Percentiles rank a stretch among this genome's conserved stretches.
Conservation (phyloP, 1,140 invertebrate genomes). For the Drusus annulatus region DNA sequence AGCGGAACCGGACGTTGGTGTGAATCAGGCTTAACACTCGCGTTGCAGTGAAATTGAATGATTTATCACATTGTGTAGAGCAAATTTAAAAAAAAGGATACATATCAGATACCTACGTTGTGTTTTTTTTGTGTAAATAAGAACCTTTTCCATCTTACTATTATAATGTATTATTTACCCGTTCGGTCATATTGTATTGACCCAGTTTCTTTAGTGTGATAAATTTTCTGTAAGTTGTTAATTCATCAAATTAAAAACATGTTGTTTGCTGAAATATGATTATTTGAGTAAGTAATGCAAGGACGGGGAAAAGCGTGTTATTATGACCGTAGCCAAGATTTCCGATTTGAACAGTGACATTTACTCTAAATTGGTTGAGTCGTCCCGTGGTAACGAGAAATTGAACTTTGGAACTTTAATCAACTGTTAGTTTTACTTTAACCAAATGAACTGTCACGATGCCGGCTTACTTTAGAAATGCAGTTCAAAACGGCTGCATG, state of each 20-base stretch:
- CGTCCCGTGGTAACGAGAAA: not conserved
- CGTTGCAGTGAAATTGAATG: too few species aligned
- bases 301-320: not conserved
- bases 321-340: not conserved
- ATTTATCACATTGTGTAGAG: too few species aligned
- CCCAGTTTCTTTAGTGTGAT: not conserved
- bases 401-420: conserved; percentile 11
- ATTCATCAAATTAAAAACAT: not conserved
- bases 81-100: too few species aligned
- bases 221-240: not conserved
- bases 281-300: too few species aligned
- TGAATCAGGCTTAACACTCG: too few species aligned
- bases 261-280: not conserved
- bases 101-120: too few species aligned
- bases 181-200: too few species aligned
- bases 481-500: not conserved
- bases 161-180: too few species aligned
- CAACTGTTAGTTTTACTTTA: not conserved
- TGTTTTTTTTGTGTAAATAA: too few species aligned
- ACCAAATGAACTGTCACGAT: not conserved
- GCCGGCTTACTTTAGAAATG: not conserved
- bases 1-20: too few species aligned
- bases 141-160: too few species aligned
- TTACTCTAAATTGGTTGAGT: too few species aligned
- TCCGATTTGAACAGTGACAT: not conserved